Evolutionary conservation across 2,113 vertebrate genomes (phyloP).

Genomic region (Cryptomyrus ogoouensis): DNA sequence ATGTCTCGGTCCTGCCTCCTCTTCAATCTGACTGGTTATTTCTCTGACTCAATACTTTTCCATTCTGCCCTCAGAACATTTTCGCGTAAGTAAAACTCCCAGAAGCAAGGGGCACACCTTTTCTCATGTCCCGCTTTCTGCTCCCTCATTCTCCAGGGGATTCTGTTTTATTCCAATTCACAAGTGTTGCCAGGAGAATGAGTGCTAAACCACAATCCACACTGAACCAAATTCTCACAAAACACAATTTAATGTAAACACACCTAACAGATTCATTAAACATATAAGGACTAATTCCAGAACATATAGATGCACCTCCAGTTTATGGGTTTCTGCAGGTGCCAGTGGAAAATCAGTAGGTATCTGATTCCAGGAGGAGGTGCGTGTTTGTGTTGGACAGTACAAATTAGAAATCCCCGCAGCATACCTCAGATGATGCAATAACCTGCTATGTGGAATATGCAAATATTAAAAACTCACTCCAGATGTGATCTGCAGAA

Average conservation of each 20-base stretch:
- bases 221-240: neutral
- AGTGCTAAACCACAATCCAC: neutral
- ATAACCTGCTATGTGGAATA: neutral
- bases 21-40: neutral
- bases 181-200: neutral
- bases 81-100: neutral
- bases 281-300: neutral
- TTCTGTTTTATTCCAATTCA: neutral
- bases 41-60: neutral
- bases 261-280: neutral
- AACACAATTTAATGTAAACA: neutral
- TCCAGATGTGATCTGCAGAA: neutral
- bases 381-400: neutral
- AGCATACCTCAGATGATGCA: neutral
- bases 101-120: neutral
- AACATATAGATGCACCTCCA: neutral
- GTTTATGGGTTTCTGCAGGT: neutral
- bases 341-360: neutral
- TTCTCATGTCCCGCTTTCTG: neutral
- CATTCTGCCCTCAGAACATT: neutral
- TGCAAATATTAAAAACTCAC: neutral
- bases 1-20: neutral
- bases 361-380: neutral
- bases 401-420: neutral
- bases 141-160: neutral